A percentile compares a stretch with the other conserved stretches of the same genome.
Evolutionary conservation across 2,888 invertebrate genomes (phyloP).

Genomic region (Polymixis lichenea): DNA sequence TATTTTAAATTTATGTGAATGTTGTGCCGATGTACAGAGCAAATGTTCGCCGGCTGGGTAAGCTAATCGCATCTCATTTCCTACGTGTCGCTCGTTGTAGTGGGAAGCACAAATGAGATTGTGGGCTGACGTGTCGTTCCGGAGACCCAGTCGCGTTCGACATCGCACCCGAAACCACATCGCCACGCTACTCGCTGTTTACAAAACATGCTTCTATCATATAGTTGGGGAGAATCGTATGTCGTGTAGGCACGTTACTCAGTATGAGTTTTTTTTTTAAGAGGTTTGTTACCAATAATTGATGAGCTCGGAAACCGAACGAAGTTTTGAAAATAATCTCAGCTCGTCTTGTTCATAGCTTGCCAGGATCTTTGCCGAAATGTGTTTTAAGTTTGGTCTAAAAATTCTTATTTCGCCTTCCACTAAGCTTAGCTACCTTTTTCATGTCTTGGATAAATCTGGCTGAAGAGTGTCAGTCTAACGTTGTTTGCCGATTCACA

Average conservation of each 20-base stretch:
- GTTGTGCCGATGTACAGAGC: slow-evolving; percentile 66
- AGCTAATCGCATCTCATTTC: slow-evolving; percentile 87
- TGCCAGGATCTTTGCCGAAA: not conserved
- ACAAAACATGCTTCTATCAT: slow-evolving; percentile 62
- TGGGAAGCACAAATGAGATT: slow-evolving; percentile 85
- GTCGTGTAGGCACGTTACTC: slow-evolving; percentile 14
- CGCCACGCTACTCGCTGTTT: slow-evolving; percentile 60
- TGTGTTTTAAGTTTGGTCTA: not conserved
- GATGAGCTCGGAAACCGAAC: not conserved
- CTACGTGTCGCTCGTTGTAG: slow-evolving; percentile 83
- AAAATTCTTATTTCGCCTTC: not conserved
- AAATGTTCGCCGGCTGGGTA: slow-evolving; percentile 74
- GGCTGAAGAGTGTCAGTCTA: not conserved
- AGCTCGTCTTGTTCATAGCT: not conserved
- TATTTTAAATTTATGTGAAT: slow-evolving; percentile 67
- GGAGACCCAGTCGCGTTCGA: slow-evolving; percentile 78
- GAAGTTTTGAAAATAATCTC: not conserved
- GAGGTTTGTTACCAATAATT: not conserved
- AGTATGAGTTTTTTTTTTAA: slow-evolving; percentile 4
- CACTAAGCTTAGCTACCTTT: not conserved
- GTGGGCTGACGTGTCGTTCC: slow-evolving; percentile 82
- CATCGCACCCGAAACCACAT: slow-evolving; percentile 73
- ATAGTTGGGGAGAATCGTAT: slow-evolving; percentile 28
- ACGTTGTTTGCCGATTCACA: slow-evolving; percentile 36
- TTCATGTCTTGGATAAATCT: slow-evolving; percentile 15